Conservation (phyloP, 1,140 invertebrate species). For the silkworm (Bombyx mori) region DNA sequence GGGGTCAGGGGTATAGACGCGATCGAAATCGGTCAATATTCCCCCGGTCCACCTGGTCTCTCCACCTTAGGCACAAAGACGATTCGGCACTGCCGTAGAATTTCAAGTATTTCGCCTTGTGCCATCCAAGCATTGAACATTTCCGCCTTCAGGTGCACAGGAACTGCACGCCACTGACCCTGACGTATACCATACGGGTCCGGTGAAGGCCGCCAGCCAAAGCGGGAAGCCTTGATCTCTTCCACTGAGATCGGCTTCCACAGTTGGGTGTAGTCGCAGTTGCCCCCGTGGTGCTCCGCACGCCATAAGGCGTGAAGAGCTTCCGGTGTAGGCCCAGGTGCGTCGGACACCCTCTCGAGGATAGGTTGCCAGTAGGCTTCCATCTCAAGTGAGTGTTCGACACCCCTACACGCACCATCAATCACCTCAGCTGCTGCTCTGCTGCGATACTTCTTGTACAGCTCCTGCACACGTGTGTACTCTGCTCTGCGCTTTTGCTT, state of each 20-base stretch:
- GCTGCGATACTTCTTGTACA: too few species aligned
- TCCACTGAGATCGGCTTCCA: too few species aligned
- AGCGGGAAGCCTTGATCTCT: too few species aligned
- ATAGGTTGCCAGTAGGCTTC: too few species aligned
- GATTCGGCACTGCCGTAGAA: slow-evolving; percentile 9
- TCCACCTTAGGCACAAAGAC: slow-evolving; percentile 2
- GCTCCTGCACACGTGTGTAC: not conserved
- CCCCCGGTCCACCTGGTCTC: slow-evolving; percentile 15
- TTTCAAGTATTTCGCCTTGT: slow-evolving; percentile 16
- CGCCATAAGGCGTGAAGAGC: too few species aligned
- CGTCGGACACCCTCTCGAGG: slow-evolving; percentile 15
- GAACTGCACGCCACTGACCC: too few species aligned
- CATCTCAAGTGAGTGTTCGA: slow-evolving; percentile 10
- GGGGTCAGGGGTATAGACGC: slow-evolving; percentile 19
- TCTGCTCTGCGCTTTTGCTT: not conserved
- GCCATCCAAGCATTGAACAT: slow-evolving; percentile 15
- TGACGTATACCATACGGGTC: too few species aligned
- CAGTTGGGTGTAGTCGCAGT: too few species aligned
- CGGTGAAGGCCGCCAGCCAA: too few species aligned
- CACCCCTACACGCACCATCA: slow-evolving; percentile 7
- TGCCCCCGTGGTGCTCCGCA: too few species aligned
- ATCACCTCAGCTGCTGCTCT: too few species aligned
- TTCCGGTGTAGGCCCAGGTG: not conserved
- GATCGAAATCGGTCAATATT: slow-evolving; percentile 55
- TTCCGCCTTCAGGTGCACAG: too few species aligned